Percentiles rank a stretch among this genome's conserved stretches.
Evolutionary conservation across 1,140 invertebrate genomes (phyloP).

Genomic region (Lordiphosa stackelbergi): DNA sequence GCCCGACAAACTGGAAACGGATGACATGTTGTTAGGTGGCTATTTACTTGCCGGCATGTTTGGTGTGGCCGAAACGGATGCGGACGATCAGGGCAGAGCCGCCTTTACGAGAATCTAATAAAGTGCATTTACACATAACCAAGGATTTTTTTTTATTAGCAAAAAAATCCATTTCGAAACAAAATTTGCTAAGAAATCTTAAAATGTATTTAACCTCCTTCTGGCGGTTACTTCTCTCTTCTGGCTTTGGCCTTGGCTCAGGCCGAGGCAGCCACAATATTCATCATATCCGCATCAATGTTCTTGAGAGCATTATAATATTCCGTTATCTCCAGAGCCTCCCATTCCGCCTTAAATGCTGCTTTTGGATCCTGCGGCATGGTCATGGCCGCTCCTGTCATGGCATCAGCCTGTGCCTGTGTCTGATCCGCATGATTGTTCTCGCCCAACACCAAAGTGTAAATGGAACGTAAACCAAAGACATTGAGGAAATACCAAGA

Average conservation of each 20-base stretch:
- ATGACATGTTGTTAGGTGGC: conserved; percentile 78
- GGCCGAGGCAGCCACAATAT: conserved; percentile 29
- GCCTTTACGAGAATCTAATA: conserved; percentile 29
- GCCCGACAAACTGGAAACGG: conserved; percentile 80
- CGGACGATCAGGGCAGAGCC: neutral
- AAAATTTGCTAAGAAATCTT: too few species aligned
- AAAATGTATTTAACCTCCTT: neutral
- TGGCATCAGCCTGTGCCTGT: conserved; percentile 97
- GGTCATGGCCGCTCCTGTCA: conserved; percentile 96
- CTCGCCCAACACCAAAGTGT: conserved; percentile 97
- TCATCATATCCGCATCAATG: conserved; percentile 81
- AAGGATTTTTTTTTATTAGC: too few species aligned
- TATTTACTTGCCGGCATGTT: conserved; percentile 85
- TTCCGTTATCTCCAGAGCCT: conserved; percentile 96
- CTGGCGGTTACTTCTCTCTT: conserved; percentile 7
- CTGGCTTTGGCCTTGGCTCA: conserved; percentile 1
- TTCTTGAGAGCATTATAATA: conserved; percentile 93
- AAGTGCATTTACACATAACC: too few species aligned
- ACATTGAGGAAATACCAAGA: conserved; percentile 99
- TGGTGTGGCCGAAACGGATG: conserved; percentile 82
- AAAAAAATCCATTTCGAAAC: too few species aligned
- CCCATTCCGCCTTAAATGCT: conserved; percentile 99
- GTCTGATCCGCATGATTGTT: conserved; percentile 99
- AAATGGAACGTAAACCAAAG: conserved; percentile 98
- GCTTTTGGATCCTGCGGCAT: conserved; percentile 98